phyloP scores from a whole-genome alignment of 1,140 invertebrate species.

The Drosophila melanogaster region Release_6_plus_ISO1_MT NT_033777.3:28455001-28455500 shows the following conservation, averaged over 20 bases:
- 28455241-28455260: no score
- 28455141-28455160: background rate
- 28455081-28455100: background rate
- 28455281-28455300: background rate
- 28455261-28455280: background rate
- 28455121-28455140: background rate
- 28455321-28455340: background rate
- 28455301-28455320: background rate
- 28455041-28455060: slow-evolving; percentile 30
- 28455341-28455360: background rate
- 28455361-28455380: background rate
- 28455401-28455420: background rate
- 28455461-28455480: background rate
- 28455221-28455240: no score
- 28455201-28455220: background rate
- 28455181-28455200: background rate
- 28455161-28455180: no score
- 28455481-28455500: slow-evolving; percentile 6
- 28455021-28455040: slow-evolving; percentile 41
- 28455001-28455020: slow-evolving; percentile 27
- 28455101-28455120: background rate
- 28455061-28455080: background rate
- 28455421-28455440: slow-evolving; percentile 2
- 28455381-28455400: background rate
- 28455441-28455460: background rate